A percentile compares a stretch with the other conserved stretches of the same genome.
Evolutionary conservation across 2,797 vertebrate species (phyloP).

Genomic region (Melanitta fusca): DNA sequence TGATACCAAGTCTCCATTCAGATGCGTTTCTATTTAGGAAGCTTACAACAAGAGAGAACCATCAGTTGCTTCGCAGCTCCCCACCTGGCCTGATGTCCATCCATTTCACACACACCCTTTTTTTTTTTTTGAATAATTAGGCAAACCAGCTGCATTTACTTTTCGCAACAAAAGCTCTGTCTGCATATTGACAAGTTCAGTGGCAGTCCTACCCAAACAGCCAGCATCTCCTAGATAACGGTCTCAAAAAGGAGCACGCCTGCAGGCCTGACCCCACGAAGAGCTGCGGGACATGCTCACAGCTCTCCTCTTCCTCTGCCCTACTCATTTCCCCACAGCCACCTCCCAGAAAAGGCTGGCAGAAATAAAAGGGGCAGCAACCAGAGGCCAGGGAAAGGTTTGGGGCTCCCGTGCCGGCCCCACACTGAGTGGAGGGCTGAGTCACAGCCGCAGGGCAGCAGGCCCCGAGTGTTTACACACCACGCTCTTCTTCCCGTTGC

Average conservation of each 20-base stretch:
- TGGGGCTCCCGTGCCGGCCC: not conserved
- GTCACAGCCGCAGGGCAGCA: not conserved
- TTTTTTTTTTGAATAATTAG: not conserved
- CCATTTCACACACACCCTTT: not conserved
- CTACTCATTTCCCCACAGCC: not conserved
- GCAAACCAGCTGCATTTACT: slow-evolving; percentile 6
- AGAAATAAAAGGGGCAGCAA: not conserved
- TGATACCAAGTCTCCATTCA: slow-evolving; percentile 31
- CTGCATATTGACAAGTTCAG: not conserved
- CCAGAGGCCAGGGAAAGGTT: not conserved
- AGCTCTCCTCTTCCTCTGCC: not conserved
- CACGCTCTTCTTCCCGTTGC: not conserved
- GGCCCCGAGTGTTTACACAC: not conserved
- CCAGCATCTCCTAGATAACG: not conserved
- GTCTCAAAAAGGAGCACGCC: not conserved
- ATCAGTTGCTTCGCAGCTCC: not conserved
- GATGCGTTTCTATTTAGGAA: not conserved
- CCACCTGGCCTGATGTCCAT: not conserved
- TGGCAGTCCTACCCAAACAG: not conserved
- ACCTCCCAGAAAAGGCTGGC: not conserved
- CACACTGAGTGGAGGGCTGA: not conserved
- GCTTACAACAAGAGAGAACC: not conserved
- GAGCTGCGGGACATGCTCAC: not conserved
- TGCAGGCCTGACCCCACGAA: not conserved
- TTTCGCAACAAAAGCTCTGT: slow-evolving; percentile 15